phyloP scores from a whole-genome alignment of 2,113 vertebrate genomes.

The Charina bottae region DNA sequence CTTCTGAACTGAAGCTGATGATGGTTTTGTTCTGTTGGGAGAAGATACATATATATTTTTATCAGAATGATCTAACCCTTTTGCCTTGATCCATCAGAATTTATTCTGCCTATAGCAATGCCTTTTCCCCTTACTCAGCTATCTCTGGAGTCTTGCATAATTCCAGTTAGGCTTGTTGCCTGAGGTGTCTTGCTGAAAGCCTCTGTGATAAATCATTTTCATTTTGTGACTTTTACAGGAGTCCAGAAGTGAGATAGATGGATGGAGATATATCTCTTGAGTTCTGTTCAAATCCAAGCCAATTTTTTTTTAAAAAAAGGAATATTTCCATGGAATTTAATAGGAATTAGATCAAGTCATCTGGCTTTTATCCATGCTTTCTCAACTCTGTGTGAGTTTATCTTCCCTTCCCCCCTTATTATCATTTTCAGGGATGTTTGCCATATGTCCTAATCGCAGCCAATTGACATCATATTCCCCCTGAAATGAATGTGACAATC shows the following conservation, averaged over 20 bases:
- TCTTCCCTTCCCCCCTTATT: neutral
- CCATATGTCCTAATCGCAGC: neutral
- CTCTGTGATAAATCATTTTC: neutral
- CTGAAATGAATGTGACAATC: neutral
- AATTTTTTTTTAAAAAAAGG: neutral
- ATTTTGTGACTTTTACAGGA: neutral
- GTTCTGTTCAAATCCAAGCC: neutral
- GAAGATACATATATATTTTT: neutral
- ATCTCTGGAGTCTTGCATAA: neutral
- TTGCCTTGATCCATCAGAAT: neutral
- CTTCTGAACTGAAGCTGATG: neutral
- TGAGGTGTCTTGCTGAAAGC: neutral
- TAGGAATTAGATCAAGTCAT: neutral
- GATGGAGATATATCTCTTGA: neutral
- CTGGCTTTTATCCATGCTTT: neutral
- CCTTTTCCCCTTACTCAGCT: constrained; percentile 9
- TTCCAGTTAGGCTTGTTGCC: neutral
- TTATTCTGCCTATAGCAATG: neutral
- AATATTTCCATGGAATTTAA: constrained; percentile 4
- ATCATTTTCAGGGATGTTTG: neutral
- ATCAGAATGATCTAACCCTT: neutral
- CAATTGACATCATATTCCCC: constrained; percentile 5
- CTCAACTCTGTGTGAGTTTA: neutral
- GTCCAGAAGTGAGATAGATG: constrained; percentile 4
- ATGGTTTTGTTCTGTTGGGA: neutral